Base-by-base conservation (phyloP, 2,797 vertebrate genomes). In the Hippoglossus hippoglossus region DNA sequence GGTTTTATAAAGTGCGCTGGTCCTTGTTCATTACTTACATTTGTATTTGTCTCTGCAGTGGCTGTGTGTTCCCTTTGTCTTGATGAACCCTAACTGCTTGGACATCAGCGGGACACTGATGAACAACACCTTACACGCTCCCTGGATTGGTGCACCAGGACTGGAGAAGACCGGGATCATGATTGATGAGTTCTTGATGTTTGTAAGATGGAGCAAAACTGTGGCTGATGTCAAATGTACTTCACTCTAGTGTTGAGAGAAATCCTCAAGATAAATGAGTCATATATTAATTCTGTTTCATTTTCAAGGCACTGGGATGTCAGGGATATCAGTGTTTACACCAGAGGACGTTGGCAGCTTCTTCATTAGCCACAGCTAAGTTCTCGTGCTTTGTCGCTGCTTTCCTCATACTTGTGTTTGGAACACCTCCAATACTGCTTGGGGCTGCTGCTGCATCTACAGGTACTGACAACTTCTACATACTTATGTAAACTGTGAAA, bases 361-460 rank as follows among this genome's bases (percentile, higher is more conserved):
- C 80, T 1, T 83, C 82, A 1, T 49, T 57, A 1, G n/a, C 44
- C 10, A 51, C 77, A 9, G 84, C 88, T 16, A 73, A 63, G 56
- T 8, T 74, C 24, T 61, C 54, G 0, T 80, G 74, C 65, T 71
- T 63, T 2, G 56, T 39, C 15, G 72, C 82, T 4, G 69, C 80
- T 12, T 15, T 61, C 15, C 1, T 53, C 51, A 5, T 53, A 16
- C 13, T 60, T 3, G 0, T 75, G 0, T 77, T 87, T 10, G 80
- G 53, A 6, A 63, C 83, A 0, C 81, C 85, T 19, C 52, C 78
- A 2, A 44, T 81, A 2, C 60, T 89, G 22, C 9, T 89, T 7
- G 87, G 83, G 5, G 88, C 85, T 4, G 71, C 65, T 0, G 76
- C 71, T n/a, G 75, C 75, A 6, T 86, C 83, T n/a, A 85, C 76